Percentiles rank a stretch among this genome's conserved stretches.
Conservation (phyloP, 2,113 vertebrate species). For the Pangasianodon gigas region DNA sequence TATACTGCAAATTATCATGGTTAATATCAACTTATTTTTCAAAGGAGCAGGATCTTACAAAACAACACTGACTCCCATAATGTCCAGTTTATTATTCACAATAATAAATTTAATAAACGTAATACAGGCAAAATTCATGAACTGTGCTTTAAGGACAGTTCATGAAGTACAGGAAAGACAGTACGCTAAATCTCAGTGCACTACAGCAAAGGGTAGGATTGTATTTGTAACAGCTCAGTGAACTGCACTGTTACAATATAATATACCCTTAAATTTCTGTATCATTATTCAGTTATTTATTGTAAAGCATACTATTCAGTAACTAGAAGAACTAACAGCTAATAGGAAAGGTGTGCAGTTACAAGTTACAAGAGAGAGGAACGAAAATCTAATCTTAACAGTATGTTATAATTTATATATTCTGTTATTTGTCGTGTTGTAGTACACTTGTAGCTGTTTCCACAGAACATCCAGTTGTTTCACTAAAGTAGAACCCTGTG, state of each 20-base stretch:
- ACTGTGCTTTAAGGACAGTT: neutral
- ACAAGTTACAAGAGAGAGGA: neutral
- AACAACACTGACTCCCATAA: neutral
- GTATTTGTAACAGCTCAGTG: neutral
- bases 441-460: neutral
- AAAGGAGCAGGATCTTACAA: neutral
- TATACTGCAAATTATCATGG: neutral
- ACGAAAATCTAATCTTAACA: neutral
- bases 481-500: neutral
- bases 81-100: neutral
- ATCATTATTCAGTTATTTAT: neutral
- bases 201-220: neutral
- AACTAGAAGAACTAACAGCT: neutral
- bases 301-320: neutral
- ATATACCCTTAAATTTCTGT: neutral
- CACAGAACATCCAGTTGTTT: constrained; percentile 3
- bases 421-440: neutral
- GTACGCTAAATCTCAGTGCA: neutral
- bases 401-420: neutral
- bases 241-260: neutral
- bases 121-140: neutral
- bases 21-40: neutral
- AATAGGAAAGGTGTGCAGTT: neutral
- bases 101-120: neutral
- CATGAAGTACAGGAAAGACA: neutral